Percentiles rank a stretch among this genome's conserved stretches.
Evolutionary conservation across 2,797 vertebrate genomes (phyloP).

Genomic region (Rhinophrynus dorsalis): DNA sequence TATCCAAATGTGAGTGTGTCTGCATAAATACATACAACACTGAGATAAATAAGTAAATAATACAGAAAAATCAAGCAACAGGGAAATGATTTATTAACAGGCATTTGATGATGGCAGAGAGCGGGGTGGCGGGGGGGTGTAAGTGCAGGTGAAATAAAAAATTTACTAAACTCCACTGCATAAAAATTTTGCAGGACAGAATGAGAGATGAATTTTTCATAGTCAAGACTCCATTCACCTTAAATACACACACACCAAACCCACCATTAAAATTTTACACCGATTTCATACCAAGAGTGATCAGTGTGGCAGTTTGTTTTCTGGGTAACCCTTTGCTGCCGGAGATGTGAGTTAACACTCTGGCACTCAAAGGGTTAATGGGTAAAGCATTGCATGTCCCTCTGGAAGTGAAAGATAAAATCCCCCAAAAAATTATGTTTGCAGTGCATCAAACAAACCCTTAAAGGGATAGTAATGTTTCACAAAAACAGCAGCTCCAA

Average conservation of each 20-base stretch:
- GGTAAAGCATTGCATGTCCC: neutral
- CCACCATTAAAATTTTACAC: conserved; percentile 40
- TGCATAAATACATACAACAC: conserved; percentile 12
- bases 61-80: conserved; percentile 23
- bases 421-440: neutral
- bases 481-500: no score
- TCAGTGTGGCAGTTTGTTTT: neutral
- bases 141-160: conserved; percentile 49
- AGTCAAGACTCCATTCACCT: conserved; percentile 23
- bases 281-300: conserved; percentile 7
- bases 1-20: neutral
- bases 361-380: neutral
- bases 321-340: conserved; percentile 29
- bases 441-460: neutral
- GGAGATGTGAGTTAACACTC: no score
- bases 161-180: conserved; percentile 39
- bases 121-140: conserved; percentile 4
- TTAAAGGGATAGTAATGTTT: no score
- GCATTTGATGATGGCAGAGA: conserved; percentile 12
- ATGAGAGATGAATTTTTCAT: conserved; percentile 38
- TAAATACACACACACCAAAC: conserved; percentile 35
- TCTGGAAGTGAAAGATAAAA: no score
- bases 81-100: conserved; percentile 45
- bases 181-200: conserved; percentile 42
- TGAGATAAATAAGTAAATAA: conserved; percentile 48